Base-by-base conservation (phyloP, 2,797 vertebrate species). In the Peromyscus melanophrys region DNA sequence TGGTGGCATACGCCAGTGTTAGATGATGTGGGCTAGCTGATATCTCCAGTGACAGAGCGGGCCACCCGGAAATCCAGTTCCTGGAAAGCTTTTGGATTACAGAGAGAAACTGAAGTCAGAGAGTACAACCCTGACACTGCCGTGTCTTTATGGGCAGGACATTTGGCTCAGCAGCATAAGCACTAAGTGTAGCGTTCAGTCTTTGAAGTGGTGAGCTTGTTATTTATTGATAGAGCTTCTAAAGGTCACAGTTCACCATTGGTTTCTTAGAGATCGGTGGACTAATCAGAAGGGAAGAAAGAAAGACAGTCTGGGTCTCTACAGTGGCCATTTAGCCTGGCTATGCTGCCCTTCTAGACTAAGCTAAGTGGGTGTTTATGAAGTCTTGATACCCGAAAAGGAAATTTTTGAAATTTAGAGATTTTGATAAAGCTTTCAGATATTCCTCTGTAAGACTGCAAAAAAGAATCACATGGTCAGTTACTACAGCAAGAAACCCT, bases 61-160 rank as follows among this genome's bases (percentile, higher is more conserved):
- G 81, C 96, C 97, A 97, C 93, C 96, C 98, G 97, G 96, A 97
- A 97, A 97, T 94, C 94, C 86, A 97, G 63, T 37, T 46, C 14
- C 98, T 98, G 95, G 97, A 98, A 97, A 98, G 95, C 97, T 95
- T 97, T 97, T 97, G 96, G 97, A 98, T 98, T 98, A 97, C 96
- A 93, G 97, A 97, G 69, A 85, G 95, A 98, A 98, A 97, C 92
- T 97, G 61, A 34, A 43, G 8, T 37, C 1, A 59, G 34, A 90
- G 76, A 96, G 94, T 85, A n/a, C 83, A 92, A 88, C 97, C 96
- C 97, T 97, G 96, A 97, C 97, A 96, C 94, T 98, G 95, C 94
- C 78, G 97, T 89, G 89, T 98, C 97, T 97, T 98, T 98, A 97
- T 97, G 96, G 97, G 96, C 96, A 92, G 97, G 94, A 95, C 96